A percentile compares a stretch with the other conserved stretches of the same genome.
These are phyloP conservation scores for Psilopsiagon aymara DNA, from an alignment of 2,113 vertebrate species.

Conservation along the genomic window DNA sequence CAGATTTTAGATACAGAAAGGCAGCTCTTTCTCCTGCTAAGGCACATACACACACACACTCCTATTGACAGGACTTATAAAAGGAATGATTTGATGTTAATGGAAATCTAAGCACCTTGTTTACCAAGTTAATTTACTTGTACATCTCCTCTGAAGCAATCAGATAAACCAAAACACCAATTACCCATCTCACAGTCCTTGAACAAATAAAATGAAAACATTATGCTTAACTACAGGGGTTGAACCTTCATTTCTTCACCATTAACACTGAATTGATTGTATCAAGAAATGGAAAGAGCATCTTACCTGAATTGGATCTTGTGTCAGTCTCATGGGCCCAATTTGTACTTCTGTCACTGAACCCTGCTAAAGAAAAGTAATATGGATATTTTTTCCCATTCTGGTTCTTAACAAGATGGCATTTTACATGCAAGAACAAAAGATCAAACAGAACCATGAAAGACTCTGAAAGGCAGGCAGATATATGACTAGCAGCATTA, in stretches of 20 bases:
- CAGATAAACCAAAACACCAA: neutral
- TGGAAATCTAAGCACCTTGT: neutral
- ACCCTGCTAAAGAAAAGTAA: conserved; percentile 78
- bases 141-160: neutral
- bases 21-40: neutral
- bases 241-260: neutral
- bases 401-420: neutral
- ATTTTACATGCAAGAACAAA: neutral
- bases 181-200: neutral
- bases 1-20: neutral
- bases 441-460: conserved; percentile 10
- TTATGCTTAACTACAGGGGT: neutral
- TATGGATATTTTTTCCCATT: neutral
- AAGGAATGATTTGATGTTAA: neutral
- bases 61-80: neutral
- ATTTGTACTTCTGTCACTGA: conserved; percentile 88
- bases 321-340: conserved; percentile 92
- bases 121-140: neutral
- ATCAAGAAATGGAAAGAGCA: neutral
- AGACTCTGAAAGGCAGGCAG: neutral
- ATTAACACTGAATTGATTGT: neutral
- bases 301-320: conserved; percentile 92
- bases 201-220: neutral
- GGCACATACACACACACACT: neutral
- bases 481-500: neutral